A percentile compares a stretch with the other conserved stretches of the same genome.
Conservation (phyloP, 2,888 invertebrate species). For the Hofmannophila pseudospretella region DNA sequence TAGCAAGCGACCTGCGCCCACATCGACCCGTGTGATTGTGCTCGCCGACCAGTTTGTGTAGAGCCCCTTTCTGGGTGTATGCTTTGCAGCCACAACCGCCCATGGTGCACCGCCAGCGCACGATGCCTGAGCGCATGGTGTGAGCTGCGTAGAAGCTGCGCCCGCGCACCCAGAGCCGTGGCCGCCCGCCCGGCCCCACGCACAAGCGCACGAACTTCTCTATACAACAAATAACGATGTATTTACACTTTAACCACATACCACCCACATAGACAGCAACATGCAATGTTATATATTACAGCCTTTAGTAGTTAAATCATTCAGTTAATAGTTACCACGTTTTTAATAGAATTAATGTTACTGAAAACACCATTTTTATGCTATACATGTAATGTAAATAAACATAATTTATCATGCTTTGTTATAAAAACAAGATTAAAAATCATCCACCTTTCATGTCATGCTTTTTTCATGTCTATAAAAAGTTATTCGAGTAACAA, state of each 20-base stretch:
- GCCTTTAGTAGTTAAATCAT: no score
- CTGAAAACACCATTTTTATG: no score
- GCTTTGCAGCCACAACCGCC: conserved; percentile 72
- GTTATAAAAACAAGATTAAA: no score
- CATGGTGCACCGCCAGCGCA: conserved; percentile 73
- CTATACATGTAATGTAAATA: no score
- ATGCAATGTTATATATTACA: no score
- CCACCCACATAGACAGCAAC: background rate
- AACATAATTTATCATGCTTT: no score
- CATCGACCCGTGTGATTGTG: conserved; percentile 66
- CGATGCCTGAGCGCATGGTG: conserved; percentile 70
- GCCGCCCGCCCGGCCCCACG: conserved; percentile 68
- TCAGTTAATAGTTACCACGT: no score
- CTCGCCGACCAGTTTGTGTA: conserved; percentile 67
- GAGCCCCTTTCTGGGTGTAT: conserved; percentile 64
- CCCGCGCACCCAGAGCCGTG: conserved; percentile 68
- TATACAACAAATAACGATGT: conserved; percentile 31
- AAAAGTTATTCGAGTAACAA: background rate
- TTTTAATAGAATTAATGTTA: no score
- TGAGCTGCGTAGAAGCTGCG: conserved; percentile 73
- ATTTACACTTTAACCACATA: no score
- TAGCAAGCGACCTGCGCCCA: conserved; percentile 40
- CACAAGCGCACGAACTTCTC: conserved; percentile 60
- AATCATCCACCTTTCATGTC: no score
- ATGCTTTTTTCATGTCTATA: no score